A percentile compares a stretch with the other conserved stretches of the same genome.
Evolutionary conservation across 2,113 vertebrate species (phyloP).

Genomic region (Orientallactaga bullata): DNA sequence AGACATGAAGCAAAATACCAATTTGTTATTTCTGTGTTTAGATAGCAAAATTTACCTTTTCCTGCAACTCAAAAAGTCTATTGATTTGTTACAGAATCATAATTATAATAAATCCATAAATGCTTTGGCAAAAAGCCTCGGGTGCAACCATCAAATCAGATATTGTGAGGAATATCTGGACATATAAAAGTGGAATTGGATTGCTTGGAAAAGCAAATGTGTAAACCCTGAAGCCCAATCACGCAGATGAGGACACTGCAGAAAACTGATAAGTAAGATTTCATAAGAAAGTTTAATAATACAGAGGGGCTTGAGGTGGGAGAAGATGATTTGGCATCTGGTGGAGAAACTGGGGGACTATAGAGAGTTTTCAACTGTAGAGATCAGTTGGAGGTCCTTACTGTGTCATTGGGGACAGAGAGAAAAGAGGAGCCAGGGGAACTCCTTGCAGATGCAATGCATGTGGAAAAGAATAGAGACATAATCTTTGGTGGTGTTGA

Average conservation of each 20-base stretch:
- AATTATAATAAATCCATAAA: not conserved
- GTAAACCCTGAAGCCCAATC: not conserved
- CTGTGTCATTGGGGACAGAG: not conserved
- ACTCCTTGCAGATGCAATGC: not conserved
- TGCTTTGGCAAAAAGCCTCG: not conserved
- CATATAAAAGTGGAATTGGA: not conserved
- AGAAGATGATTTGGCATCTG: not conserved
- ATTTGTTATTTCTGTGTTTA: not conserved
- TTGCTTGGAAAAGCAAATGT: not conserved
- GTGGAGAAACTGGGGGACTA: not conserved
- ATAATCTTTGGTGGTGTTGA: not conserved
- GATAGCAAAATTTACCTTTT: not conserved
- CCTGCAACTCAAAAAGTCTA: not conserved
- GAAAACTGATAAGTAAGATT: not conserved
- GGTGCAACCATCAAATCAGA: not conserved
- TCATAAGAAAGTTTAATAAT: not conserved
- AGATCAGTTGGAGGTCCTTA: not conserved
- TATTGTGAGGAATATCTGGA: not conserved
- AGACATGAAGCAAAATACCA: not conserved
- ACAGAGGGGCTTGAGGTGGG: not conserved
- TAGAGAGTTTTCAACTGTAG: not conserved
- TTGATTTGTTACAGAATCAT: not conserved
- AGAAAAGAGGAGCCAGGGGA: not conserved
- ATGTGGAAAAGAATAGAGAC: not conserved
- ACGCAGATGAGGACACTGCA: not conserved